Evolutionary conservation across 2,113 vertebrate genomes (phyloP), one percentile per base, ranked within the genome.

Genomic region (Saimiri boliviensis): DNA sequence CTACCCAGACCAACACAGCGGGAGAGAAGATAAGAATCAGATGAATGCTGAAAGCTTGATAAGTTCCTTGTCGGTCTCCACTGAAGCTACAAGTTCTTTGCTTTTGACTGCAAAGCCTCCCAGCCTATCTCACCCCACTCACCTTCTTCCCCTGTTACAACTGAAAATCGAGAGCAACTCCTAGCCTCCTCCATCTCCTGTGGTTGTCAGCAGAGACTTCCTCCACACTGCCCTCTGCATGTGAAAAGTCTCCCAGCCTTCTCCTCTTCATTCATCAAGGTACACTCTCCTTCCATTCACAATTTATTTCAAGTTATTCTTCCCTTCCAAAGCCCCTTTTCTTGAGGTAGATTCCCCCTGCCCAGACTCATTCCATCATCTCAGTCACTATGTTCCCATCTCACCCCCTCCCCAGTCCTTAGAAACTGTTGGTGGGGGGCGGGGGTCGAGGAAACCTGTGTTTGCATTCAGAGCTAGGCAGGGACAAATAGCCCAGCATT

Each of bases 181-280:
- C 35, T 6, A 54, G 45, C 52, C 14, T 42, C 40, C 23, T 32
- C 6, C 40, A 1, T 42, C 56, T 32, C 12, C 49, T 49, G 79
- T 82, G 52, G 20, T 73, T 96, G 77, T 80, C 52, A 71, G 10
- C 56, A 58, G 83, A 76, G 80, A 90, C 79, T 95, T 76, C 49
- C 86, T 96, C 90, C 92, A 97, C 95, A 73, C 96, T 95, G 96
- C 96, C 96, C 92, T 95, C 94, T 96, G 73, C 91, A 40, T 90
- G 58, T 47, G 45, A 87, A 94, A 95, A 11, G 21, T 91, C 93
- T 95, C 63, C 79, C 49, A 70, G 21, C 91, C 92, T 94, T 68
- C 83, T 19, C 35, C 17, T 89, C 63, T 84, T 83, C 95, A 97
- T 96, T 97, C 95, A 97, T 82, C 71, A 77, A 94, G 92, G 92